Evolutionary conservation across 2,113 vertebrate genomes (phyloP).

Genomic region (Hemiscyllium ocellatum): DNA sequence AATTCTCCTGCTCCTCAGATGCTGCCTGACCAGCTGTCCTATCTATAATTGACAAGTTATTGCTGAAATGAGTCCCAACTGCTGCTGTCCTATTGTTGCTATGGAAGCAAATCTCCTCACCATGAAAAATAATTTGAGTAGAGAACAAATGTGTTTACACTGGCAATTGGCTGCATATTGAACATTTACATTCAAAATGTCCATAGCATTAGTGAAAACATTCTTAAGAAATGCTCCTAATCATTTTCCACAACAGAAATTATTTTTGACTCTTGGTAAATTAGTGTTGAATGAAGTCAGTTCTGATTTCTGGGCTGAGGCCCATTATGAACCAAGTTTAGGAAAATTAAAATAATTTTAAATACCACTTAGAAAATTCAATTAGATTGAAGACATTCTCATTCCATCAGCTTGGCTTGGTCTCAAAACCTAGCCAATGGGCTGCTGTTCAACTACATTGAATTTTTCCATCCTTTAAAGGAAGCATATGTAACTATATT

Average conservation of each 20-base stretch:
- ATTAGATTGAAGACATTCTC: background rate
- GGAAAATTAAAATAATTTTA: background rate
- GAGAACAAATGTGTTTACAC: background rate
- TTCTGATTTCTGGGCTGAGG: background rate
- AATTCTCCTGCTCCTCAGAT: no score
- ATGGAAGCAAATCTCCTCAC: background rate
- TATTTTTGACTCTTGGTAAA: background rate
- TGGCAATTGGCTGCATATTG: background rate
- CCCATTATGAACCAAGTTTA: background rate
- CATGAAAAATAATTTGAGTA: background rate
- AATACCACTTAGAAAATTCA: background rate
- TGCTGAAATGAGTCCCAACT: background rate
- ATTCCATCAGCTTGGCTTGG: background rate
- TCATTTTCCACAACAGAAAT: background rate
- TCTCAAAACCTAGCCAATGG: background rate
- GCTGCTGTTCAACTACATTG: background rate
- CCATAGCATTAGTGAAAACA: background rate
- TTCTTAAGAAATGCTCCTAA: background rate
- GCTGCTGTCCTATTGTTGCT: background rate
- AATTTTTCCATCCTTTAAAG: background rate
- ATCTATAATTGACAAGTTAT: background rate
- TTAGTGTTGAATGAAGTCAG: background rate
- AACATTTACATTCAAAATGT: background rate
- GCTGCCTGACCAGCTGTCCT: no score
- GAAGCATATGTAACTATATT: background rate